Conservation (phyloP, 2,888 invertebrate genomes). For the Dryomyza anilis region DNA sequence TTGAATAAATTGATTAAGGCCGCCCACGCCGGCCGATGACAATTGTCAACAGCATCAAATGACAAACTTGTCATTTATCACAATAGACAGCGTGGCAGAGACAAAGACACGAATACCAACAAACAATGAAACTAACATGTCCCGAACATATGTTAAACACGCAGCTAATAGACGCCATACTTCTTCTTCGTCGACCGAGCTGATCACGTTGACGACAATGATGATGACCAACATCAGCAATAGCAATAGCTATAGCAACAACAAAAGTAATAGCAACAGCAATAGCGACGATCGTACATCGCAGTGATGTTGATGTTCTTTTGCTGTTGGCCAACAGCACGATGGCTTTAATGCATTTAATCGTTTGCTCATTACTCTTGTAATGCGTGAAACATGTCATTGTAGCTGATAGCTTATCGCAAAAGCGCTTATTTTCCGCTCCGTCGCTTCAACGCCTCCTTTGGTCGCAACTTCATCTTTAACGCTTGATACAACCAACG, state of each 20-base stretch:
- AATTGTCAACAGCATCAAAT: conserved; percentile 19
- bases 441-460: not conserved
- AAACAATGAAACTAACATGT: not conserved
- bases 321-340: too few relatives aligned
- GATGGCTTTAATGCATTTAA: conserved; percentile 33
- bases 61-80: conserved; percentile 23
- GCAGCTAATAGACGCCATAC: not conserved
- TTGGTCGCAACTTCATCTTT: not conserved
- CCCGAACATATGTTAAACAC: conserved; percentile 3
- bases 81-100: too few relatives aligned
- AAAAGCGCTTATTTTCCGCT: conserved; percentile 10
- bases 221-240: conserved; percentile 11
- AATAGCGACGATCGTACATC: not conserved
- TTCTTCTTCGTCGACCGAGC: not conserved
- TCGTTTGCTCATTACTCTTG: conserved; percentile 43
- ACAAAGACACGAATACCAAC: not conserved
- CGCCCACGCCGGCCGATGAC: conserved; percentile 3
- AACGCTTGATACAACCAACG: not conserved
- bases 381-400: conserved; percentile 56
- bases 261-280: not conserved
- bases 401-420: conserved; percentile 53
- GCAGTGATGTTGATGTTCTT: too few relatives aligned
- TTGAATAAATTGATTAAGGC: not conserved
- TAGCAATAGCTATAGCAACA: not conserved
- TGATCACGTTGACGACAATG: conserved; percentile 24